Evolutionary conservation across 1,140 invertebrate species (phyloP).

Genomic region (Steinernema feltiae): DNA sequence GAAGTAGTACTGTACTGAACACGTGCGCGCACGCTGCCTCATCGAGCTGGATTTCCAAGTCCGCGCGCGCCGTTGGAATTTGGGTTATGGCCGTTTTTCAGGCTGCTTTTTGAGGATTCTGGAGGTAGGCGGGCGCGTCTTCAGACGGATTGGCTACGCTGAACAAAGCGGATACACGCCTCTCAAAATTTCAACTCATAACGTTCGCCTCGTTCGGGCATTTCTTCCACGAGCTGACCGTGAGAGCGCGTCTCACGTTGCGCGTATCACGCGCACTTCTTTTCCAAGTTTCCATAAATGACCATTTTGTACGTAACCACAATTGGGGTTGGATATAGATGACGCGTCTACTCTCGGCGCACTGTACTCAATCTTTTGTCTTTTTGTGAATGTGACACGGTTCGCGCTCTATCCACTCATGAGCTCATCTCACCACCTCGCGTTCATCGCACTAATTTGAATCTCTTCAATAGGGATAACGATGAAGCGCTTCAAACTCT

Average conservation of each 20-base stretch:
- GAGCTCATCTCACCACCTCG: not conserved
- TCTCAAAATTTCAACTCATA: not conserved
- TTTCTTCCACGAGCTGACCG: not conserved
- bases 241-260: not conserved
- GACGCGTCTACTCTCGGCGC: not conserved
- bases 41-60: not conserved
- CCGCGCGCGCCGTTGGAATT: not conserved
- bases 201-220: not conserved
- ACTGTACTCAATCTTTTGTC: not conserved
- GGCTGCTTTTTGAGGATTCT: not conserved
- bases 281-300: not conserved
- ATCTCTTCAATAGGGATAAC: not conserved
- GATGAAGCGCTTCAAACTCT: not conserved
- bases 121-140: not conserved
- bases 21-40: not conserved
- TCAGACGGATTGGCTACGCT: not conserved
- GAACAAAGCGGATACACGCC: not conserved
- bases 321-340: not conserved
- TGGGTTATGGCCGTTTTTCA: not conserved
- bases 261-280: not conserved
- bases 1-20: no score
- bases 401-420: not conserved
- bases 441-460: not conserved
- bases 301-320: not conserved
- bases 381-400: not conserved